Base-by-base conservation (phyloP, 1,140 invertebrate genomes). In the Drosophila virilis region DNA sequence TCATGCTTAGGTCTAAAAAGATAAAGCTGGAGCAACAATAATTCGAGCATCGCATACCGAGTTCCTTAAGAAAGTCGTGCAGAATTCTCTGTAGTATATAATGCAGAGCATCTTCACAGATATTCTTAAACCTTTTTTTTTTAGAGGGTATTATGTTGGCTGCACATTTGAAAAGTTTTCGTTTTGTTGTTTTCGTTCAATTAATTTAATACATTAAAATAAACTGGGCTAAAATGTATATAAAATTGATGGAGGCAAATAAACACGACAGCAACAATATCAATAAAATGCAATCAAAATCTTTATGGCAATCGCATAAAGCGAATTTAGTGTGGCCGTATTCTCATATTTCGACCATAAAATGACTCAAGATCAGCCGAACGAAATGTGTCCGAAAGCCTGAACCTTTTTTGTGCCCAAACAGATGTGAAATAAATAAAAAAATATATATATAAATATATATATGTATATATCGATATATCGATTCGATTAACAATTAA, bases 241-340 rank as follows among this genome's bases (percentile, higher is more conserved):
- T 57, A 10, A 46, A 48, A 13, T 55, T 45, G 37, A 55, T 42
- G 13, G 42, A 51, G 43, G 22, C 51, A 57, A 66, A 37, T 45
- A 38, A 46, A 37, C 10, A 33, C 7, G n/a, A 57, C 28, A 32
- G 46, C 32, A 45, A 46, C 33, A 68, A 40, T 13, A n/a, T n/a
- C 42, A 54, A 62, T 62, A 62, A 55, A 60, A 62, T 48, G 59
- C 51, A 60, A 70, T 55, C 35, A 62, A 70, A 46, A 15, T 13
- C 8, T 55, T 55, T 13, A 66, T 48, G 42, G 17, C 51, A 17
- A 37, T 10, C 58, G 35, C 52, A 50, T 68, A 13, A 38, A 55
- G 17, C 9, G 22, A 61, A 38, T 70, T 55, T 6, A 61, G 50
- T 61, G 51, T 46, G 32, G 9, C 46, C 50, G 58, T 55, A 54